phyloP scores from a whole-genome alignment of 2,113 vertebrate genomes.

The Esox niger region DNA sequence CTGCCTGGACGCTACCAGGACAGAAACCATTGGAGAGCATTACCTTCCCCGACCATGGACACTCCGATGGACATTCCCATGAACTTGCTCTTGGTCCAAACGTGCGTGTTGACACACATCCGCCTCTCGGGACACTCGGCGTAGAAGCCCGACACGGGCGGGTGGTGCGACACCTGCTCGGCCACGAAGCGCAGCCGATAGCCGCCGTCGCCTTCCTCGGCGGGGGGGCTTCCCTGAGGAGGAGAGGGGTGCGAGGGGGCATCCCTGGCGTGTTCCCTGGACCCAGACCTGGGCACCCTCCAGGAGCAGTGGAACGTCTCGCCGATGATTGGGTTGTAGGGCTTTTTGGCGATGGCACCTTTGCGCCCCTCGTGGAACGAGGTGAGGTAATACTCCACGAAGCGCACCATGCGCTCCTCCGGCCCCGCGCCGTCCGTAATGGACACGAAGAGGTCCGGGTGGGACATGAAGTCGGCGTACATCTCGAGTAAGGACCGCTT shows the following conservation, averaged over 20 bases:
- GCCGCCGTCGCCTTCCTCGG: conserved; percentile 60
- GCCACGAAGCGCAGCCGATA: conserved; percentile 90
- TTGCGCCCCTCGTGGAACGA: conserved; percentile 98
- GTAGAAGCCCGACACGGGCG: conserved; percentile 97
- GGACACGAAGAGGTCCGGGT: conserved; percentile 89
- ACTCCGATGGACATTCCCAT: conserved; percentile 99
- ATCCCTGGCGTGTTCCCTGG: conserved; percentile 33
- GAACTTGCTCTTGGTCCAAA: conserved; percentile 99
- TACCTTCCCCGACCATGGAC: conserved; percentile 96
- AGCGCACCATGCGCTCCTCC: conserved; percentile 93
- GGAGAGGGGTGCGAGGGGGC: conserved; percentile 38
- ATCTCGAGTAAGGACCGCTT: conserved; percentile 96
- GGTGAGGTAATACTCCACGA: conserved; percentile 98
- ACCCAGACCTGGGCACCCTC: conserved; percentile 71
- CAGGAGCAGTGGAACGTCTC: conserved; percentile 98
- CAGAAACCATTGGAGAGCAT: no score
- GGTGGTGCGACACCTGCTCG: conserved; percentile 97
- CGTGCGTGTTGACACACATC: conserved; percentile 93
- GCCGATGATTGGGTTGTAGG: conserved; percentile 97
- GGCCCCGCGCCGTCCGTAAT: conserved; percentile 81
- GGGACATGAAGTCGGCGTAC: conserved; percentile 98
- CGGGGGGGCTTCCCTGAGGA: conserved; percentile 43
- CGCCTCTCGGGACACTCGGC: conserved; percentile 89
- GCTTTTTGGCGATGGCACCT: conserved; percentile 96
- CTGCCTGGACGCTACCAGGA: no score